Evolutionary conservation across 92 coral and sea anemone species (phyloP), one percentile per base, ranked within the genome.

Genomic region (Palythoa caribaeorum): DNA sequence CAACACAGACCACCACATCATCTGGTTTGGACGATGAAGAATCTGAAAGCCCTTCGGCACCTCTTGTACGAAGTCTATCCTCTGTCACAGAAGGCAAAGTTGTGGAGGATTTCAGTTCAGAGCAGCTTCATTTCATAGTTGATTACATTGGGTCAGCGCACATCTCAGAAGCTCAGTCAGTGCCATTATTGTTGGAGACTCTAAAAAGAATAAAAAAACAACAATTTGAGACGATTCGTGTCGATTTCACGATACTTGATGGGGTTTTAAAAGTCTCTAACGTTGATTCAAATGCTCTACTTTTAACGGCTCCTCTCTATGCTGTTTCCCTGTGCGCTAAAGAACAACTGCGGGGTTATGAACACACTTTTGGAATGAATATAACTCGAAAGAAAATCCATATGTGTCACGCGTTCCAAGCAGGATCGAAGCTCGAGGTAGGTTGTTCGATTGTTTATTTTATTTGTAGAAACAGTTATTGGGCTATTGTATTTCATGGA

Each of bases 391-490:
- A 92, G 71, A 95, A 92, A 57, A 93, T 92, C 1, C 99, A 97
- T 77, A 90, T 97, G 93, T 95, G 99, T 83, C 98, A 97, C 68
- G 99, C 96, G 21, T 97, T 97, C 66, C 94, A 97, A 87, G 99
- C 99, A 2, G 98, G 99, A 0, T 97, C 99, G 1, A 92, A 94
- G 71, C 96, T 95, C 12, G 99, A 97, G 99, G 99, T 97, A 71
- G 87, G 99, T 17, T 28, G 35, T 66, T 39, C 38, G 71, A 89
- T 53, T 68, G 78, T 66, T 71, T 71, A 65, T 20, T 77, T 77
- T 77, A 21, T 77, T 55, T 21, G 21, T 10, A 76, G 57, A 50
- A 15, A 55, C 69, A 38, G 77, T 51, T 69, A 84, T 78, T 78
- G 79, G 50, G 11, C 59, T 75, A 57, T 78, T 84, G 76, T 60